These are phyloP conservation scores for Pseudomugil gertrudae DNA, from an alignment of 2,797 vertebrate species.

Conservation along the genomic window DNA sequence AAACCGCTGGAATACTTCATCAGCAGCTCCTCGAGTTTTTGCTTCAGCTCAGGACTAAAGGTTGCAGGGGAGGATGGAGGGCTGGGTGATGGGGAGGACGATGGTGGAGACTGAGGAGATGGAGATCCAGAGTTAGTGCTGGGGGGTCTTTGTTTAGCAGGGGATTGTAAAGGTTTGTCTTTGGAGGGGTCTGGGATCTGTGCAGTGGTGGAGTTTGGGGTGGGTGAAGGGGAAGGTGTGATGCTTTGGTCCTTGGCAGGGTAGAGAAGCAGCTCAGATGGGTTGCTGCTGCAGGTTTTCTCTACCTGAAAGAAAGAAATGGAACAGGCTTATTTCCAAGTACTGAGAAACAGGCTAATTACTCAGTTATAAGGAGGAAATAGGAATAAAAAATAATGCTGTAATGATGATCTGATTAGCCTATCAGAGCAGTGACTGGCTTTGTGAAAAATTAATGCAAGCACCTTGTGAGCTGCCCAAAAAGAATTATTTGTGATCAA, in stretches of 20 bases:
- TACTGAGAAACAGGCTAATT: background rate
- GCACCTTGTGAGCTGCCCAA: no score
- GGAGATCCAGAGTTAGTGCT: conserved; percentile 47
- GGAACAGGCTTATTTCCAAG: background rate
- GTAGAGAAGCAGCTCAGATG: conserved; percentile 87
- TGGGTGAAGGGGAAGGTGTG: conserved; percentile 21
- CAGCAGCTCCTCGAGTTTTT: conserved; percentile 88
- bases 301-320: conserved; percentile 72
- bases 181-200: conserved; percentile 30
- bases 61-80: conserved; percentile 59
- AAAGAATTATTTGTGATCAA: background rate
- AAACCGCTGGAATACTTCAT: conserved; percentile 90
- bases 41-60: conserved; percentile 82
- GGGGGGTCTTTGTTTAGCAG: conserved; percentile 48
- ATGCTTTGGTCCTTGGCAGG: conserved; percentile 79
- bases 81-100: conserved; percentile 57
- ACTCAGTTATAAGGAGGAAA: background rate
- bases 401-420: background rate
- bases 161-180: conserved; percentile 41
- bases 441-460: no score
- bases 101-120: conserved; percentile 51
- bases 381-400: no score
- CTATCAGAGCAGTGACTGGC: no score
- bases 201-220: conserved; percentile 28
- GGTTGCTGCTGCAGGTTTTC: conserved; percentile 83